These are phyloP conservation scores for Ictalurus furcatus DNA, from an alignment of 2,113 vertebrate genomes.

Conservation along the genomic window DNA sequence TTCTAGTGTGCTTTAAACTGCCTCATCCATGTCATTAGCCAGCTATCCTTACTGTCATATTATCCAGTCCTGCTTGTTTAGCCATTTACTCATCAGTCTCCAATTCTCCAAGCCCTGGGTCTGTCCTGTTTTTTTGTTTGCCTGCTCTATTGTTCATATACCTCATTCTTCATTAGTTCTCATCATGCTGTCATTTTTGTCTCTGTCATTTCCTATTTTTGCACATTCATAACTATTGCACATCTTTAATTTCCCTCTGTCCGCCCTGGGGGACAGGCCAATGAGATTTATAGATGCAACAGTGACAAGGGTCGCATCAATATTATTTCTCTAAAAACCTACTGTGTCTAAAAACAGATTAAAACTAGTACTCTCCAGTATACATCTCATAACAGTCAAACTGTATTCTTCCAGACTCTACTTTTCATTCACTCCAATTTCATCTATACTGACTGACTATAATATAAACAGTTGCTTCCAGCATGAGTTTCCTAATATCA, in stretches of 20 bases:
- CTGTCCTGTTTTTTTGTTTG: background rate
- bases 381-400: conserved; percentile 31
- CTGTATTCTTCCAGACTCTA: conserved; percentile 11
- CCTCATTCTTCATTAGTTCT: conserved; percentile 5
- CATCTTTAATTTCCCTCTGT: conserved; percentile 1
- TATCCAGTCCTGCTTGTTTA: background rate
- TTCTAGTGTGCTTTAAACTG: background rate
- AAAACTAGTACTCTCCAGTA: conserved; percentile 1
- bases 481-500: conserved; percentile 20
- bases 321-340: conserved; percentile 14
- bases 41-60: background rate
- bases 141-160: background rate
- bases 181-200: background rate
- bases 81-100: background rate
- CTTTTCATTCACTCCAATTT: conserved; percentile 24
- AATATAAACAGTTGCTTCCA: conserved; percentile 35
- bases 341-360: background rate
- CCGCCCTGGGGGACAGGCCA: conserved; percentile 2
- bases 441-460: conserved; percentile 30
- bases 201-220: conserved; percentile 13
- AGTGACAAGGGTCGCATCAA: background rate
- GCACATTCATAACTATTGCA: conserved; percentile 14
- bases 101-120: background rate
- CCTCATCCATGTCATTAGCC: background rate
- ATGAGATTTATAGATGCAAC: conserved; percentile 22